These are phyloP conservation scores for Rhadinocentrus ornatus DNA, from an alignment of 2,797 vertebrate genomes.

Conservation along the genomic window DNA sequence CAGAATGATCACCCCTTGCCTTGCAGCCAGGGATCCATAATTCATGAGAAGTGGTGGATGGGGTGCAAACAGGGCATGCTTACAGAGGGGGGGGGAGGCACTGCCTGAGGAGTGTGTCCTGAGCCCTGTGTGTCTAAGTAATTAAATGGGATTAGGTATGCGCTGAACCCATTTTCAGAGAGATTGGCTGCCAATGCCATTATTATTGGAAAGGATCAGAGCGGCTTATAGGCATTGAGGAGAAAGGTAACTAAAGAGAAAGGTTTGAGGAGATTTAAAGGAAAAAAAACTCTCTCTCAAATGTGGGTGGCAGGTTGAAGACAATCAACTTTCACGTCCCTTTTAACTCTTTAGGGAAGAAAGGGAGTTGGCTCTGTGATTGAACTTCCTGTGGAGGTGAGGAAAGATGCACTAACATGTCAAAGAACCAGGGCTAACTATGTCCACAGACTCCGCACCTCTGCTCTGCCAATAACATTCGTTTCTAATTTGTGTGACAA, in stretches of 20 bases:
- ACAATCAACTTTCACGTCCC: slow-evolving; percentile 67
- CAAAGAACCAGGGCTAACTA: slow-evolving; percentile 53
- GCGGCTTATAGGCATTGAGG: slow-evolving; percentile 80
- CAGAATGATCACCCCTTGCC: slow-evolving; percentile 78
- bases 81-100: slow-evolving; percentile 60
- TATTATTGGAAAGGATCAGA: slow-evolving; percentile 83
- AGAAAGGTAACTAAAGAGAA: slow-evolving; percentile 85
- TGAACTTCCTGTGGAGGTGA: slow-evolving; percentile 47
- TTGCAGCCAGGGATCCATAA: slow-evolving; percentile 82
- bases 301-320: slow-evolving; percentile 74
- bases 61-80: slow-evolving; percentile 81
- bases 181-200: slow-evolving; percentile 80
- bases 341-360: slow-evolving; percentile 46
- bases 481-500: slow-evolving; percentile 87
- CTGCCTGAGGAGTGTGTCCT: slow-evolving; percentile 77
- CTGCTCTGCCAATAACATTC: slow-evolving; percentile 76
- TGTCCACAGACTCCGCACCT: slow-evolving; percentile 63
- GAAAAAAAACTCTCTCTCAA: slow-evolving; percentile 67
- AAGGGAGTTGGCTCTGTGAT: slow-evolving; percentile 34
- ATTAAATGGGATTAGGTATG: slow-evolving; percentile 86
- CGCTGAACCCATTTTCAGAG: slow-evolving; percentile 84
- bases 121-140: slow-evolving; percentile 80
- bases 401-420: slow-evolving; percentile 38
- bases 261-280: slow-evolving; percentile 81
- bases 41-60: slow-evolving; percentile 81